A percentile compares a stretch with the other conserved stretches of the same genome.
Conservation (phyloP, 2,797 vertebrate species). For the Anomalospiza imberbis region DNA sequence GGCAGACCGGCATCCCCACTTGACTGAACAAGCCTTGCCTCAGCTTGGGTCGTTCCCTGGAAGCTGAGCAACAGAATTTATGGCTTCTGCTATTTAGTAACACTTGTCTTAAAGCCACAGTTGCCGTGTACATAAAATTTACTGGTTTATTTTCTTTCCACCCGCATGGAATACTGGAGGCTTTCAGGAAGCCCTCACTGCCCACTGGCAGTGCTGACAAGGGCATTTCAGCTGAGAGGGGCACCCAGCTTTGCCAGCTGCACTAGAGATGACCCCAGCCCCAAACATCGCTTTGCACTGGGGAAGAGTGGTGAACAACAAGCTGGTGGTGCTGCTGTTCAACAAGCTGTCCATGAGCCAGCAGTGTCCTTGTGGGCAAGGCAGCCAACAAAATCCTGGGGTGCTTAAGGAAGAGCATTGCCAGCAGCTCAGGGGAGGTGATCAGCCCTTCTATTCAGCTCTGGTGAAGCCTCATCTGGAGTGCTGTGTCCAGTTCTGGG, state of each 20-base stretch:
- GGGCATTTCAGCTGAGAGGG: not conserved
- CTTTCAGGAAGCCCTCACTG: not conserved
- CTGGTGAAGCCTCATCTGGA: not conserved
- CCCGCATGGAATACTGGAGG: rapidly evolving
- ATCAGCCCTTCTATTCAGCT: not conserved
- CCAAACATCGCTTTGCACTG: rapidly evolving
- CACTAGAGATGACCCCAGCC: no score
- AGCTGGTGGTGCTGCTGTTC: not conserved
- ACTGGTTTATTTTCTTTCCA: not conserved
- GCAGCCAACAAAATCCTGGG: not conserved
- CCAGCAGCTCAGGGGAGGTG: not conserved
- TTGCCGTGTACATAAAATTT: rapidly evolving
- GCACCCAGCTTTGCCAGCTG: not conserved
- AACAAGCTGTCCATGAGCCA: not conserved
- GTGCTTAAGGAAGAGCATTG: not conserved
- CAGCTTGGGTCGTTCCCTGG: rapidly evolving
- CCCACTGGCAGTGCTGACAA: rapidly evolving
- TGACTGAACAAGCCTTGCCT: rapidly evolving
- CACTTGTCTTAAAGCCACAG: not conserved
- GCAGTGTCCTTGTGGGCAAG: not conserved
- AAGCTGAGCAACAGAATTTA: not conserved
- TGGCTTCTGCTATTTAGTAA: not conserved
- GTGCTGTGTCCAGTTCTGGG: not conserved
- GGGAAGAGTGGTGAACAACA: not conserved
- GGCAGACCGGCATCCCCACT: not conserved